These are phyloP conservation scores for Sebastes baramenuke DNA, from an alignment of 2,797 vertebrate genomes.

Conservation along the genomic window DNA sequence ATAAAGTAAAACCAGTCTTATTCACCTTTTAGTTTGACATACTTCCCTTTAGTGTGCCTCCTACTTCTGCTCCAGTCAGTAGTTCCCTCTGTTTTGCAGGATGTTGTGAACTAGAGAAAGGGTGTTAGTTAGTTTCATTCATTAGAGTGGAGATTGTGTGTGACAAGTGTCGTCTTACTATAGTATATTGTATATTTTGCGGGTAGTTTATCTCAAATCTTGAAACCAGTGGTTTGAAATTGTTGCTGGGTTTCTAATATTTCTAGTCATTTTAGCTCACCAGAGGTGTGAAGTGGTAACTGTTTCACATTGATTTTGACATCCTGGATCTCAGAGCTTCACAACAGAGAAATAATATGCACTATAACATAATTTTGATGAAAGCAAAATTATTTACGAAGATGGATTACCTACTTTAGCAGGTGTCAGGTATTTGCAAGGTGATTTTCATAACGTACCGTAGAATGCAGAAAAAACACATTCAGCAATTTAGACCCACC, in stretches of 20 bases:
- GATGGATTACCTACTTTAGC: constrained; percentile 1
- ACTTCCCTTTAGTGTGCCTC: constrained; percentile 11
- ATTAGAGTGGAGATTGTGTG: background rate
- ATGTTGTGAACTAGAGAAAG: background rate
- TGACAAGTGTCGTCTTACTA: constrained; percentile 3
- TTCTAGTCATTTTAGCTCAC: background rate
- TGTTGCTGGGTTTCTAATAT: background rate
- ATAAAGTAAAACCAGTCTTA: constrained; percentile 8
- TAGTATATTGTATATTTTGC: constrained; percentile 6
- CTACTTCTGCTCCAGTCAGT: constrained; percentile 29
- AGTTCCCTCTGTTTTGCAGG: constrained; percentile 18
- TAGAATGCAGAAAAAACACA: background rate
- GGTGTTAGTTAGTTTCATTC: constrained; percentile 17
- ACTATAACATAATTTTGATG: background rate
- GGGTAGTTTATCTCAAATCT: background rate
- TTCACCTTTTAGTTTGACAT: constrained; percentile 14
- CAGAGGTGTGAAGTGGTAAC: background rate
- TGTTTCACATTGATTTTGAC: background rate
- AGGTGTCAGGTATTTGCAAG: constrained; percentile 12
- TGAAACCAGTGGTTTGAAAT: constrained; percentile 15
- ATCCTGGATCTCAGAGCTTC: background rate
- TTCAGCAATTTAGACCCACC: background rate
- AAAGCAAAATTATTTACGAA: constrained; percentile 10
- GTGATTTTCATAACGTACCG: background rate
- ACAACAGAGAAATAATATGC: background rate